A percentile compares a stretch with the other conserved stretches of the same genome.
Evolutionary conservation across 2,113 vertebrate genomes (phyloP).

Genomic region (Apodemus sylvaticus): DNA sequence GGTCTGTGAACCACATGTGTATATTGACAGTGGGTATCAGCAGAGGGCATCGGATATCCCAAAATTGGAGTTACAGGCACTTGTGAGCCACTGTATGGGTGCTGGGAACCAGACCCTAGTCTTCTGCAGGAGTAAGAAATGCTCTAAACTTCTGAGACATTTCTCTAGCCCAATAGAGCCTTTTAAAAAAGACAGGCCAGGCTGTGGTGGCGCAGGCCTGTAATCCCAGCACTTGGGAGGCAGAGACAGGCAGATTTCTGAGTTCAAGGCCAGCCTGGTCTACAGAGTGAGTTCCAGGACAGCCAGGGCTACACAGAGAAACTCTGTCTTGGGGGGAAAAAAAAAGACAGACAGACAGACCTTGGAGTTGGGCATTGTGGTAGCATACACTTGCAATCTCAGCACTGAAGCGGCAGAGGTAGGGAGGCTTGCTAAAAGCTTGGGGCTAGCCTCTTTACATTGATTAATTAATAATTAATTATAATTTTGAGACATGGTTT

Average conservation of each 20-base stretch:
- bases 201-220: not conserved
- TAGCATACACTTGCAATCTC: too few relatives aligned
- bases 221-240: too few relatives aligned
- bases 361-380: too few relatives aligned
- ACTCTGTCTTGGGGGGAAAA: too few relatives aligned
- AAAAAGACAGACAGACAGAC: too few relatives aligned
- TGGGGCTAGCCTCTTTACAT: not conserved
- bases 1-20: not conserved
- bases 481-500: not conserved
- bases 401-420: not conserved
- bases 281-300: too few relatives aligned
- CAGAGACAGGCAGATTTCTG: too few relatives aligned
- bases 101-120: not conserved
- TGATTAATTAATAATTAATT: too few relatives aligned
- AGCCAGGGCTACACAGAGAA: too few relatives aligned
- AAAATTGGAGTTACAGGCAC: not conserved
- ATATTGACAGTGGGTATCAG: not conserved
- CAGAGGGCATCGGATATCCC: not conserved
- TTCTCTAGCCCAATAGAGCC: not conserved
- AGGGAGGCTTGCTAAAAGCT: not conserved
- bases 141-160: not conserved
- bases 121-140: not conserved
- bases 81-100: not conserved
- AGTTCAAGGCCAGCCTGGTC: too few relatives aligned
- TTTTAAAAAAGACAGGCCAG: too few relatives aligned